Conservation (phyloP, 30 jellyfish, hydroid and myxozoan genomes). For the Haliclystus octoradiatus region DNA sequence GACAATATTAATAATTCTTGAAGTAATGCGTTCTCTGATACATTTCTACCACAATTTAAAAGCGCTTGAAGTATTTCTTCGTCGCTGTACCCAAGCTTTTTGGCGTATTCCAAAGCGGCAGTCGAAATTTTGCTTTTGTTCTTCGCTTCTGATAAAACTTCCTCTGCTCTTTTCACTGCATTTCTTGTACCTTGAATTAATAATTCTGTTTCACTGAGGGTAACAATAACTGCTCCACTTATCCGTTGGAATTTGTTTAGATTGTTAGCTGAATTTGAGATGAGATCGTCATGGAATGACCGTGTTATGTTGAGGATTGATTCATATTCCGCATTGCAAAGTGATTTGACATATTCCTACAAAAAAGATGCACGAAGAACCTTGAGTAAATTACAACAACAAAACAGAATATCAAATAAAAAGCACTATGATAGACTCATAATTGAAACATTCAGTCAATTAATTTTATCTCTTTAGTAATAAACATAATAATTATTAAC, state of each 20-base stretch:
- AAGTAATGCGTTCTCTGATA: conserved; percentile 43
- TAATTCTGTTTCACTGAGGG: conserved; percentile 1
- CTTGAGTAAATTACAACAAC: too few relatives aligned
- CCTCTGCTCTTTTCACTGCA: conserved; percentile 14
- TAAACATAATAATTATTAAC: too few relatives aligned
- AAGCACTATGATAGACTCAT: too few relatives aligned
- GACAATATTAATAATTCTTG: conserved; percentile 30
- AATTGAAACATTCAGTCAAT: too few relatives aligned
- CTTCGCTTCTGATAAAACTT: neutral
- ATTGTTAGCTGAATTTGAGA: conserved; percentile 6
- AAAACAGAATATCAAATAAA: too few relatives aligned
- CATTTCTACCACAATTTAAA: conserved; percentile 12
- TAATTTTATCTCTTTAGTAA: too few relatives aligned
- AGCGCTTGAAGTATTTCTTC: conserved; percentile 34
- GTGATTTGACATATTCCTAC: conserved; percentile 30
- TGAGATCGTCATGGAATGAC: neutral
- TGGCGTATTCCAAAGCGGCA: conserved; percentile 15
- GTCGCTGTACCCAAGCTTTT: conserved; percentile 54
- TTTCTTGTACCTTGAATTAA: conserved; percentile 26
- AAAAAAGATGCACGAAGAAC: conserved; percentile 1
- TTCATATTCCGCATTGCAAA: conserved; percentile 28
- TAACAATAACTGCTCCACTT: conserved; percentile 7
- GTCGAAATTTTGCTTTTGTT: neutral
- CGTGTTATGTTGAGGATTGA: conserved; percentile 5
- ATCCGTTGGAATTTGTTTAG: conserved; percentile 8